Evolutionary conservation across 2,113 vertebrate genomes (phyloP).

Genomic region (Pangasianodon hypophthalmus): DNA sequence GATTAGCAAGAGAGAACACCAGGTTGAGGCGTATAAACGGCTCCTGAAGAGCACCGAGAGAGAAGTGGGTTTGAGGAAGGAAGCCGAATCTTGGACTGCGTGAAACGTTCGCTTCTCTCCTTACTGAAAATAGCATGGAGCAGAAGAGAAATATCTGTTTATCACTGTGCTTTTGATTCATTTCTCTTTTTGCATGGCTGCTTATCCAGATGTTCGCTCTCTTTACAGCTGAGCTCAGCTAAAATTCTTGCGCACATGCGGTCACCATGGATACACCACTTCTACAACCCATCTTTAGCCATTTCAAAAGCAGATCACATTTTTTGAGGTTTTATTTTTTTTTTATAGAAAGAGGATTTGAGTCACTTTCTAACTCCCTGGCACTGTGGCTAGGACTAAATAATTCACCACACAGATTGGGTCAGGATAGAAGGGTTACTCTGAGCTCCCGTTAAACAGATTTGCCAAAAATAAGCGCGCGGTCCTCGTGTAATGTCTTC

Average conservation of each 20-base stretch:
- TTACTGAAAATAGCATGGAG: not conserved
- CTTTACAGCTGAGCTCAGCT: constrained; percentile 40
- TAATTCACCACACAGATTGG: not conserved
- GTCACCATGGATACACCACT: constrained; percentile 43
- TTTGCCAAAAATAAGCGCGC: not conserved
- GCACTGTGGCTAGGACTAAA: not conserved
- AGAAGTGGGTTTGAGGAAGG: not conserved
- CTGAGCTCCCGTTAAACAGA: not conserved
- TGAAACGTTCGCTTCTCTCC: constrained; percentile 8
- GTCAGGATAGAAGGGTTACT: not conserved
- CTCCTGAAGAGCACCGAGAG: not conserved
- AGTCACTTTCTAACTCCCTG: not conserved
- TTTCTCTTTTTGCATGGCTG: constrained; percentile 28
- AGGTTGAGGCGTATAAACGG: not conserved
- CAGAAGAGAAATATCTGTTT: constrained; percentile 23
- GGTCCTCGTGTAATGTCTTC: not conserved
- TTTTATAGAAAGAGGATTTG: not conserved
- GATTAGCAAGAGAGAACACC: not conserved
- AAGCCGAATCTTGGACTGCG: not conserved
- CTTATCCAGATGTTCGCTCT: constrained; percentile 18
- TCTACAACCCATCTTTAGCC: not conserved
- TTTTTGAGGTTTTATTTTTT: constrained; percentile 16
- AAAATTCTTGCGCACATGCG: constrained; percentile 4
- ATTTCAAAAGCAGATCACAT: constrained; percentile 22
- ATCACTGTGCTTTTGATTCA: constrained; percentile 52